A percentile compares a stretch with the other conserved stretches of the same genome.
phyloP scores from a whole-genome alignment of 2,797 vertebrate genomes.

The Sebastes aleutianus region DNA sequence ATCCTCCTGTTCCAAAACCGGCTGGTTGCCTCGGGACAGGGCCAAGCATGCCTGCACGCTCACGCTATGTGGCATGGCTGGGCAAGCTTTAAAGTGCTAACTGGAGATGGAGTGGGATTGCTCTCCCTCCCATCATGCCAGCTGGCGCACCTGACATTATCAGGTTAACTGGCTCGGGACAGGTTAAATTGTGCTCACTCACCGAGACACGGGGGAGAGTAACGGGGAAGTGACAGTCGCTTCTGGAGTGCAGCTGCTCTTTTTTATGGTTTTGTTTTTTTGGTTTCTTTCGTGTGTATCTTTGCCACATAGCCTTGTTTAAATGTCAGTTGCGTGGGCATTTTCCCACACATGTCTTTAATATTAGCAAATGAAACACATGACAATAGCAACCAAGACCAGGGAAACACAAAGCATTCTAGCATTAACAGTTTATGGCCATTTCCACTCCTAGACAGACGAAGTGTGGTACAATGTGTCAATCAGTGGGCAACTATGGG shows the following conservation, averaged over 20 bases:
- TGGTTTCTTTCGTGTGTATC: background rate
- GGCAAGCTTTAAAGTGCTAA: conserved; percentile 16
- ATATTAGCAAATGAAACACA: background rate
- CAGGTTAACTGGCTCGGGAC: conserved; percentile 29
- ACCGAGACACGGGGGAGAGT: background rate
- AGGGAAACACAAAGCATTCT: background rate
- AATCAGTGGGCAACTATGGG: background rate
- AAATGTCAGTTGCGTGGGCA: background rate
- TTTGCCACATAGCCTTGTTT: background rate
- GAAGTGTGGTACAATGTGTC: background rate
- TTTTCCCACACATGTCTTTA: background rate
- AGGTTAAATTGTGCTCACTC: conserved; percentile 24
- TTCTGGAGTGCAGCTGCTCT: background rate
- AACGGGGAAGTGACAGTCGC: background rate
- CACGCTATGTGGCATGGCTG: conserved; percentile 11
- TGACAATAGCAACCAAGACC: background rate
- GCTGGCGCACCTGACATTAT: conserved; percentile 25
- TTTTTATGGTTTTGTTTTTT: background rate
- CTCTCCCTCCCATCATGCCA: conserved; percentile 14
- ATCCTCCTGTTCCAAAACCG: conserved; percentile 18
- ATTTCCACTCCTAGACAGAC: background rate
- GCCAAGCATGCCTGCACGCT: conserved; percentile 1
- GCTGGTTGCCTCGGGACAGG: conserved; percentile 23
- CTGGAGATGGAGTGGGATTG: conserved; percentile 8
- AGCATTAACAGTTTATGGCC: background rate